A percentile compares a stretch with the other conserved stretches of the same genome.
Evolutionary conservation across 2,113 vertebrate species (phyloP).

Genomic region (Leuciscus idus): DNA sequence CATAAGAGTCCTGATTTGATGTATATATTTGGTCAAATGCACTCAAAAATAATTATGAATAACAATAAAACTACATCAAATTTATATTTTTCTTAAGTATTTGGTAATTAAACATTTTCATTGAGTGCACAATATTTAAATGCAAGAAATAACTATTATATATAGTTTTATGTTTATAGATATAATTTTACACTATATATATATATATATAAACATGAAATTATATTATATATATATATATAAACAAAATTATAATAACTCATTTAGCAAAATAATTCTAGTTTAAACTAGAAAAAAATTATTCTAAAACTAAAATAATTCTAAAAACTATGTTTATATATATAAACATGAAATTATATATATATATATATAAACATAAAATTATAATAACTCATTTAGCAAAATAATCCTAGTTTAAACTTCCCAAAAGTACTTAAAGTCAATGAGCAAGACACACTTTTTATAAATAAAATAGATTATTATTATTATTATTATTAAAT

Average conservation of each 20-base stretch:
- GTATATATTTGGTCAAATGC: no score
- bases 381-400: not conserved
- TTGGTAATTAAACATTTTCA: no score
- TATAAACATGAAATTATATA: not conserved
- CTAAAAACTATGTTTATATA: not conserved
- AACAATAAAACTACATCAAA: no score
- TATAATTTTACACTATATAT: not conserved
- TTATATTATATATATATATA: no score
- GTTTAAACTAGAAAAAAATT: no score
- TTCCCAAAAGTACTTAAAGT: not conserved
- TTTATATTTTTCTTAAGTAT: no score
- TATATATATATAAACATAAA: not conserved
- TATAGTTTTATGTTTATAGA: not conserved
- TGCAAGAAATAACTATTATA: not conserved
- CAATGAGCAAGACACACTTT: constrained; percentile 9
- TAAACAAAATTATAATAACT: no score
- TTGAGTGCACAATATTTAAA: no score
- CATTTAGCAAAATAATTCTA: no score
- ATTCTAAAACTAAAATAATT: no score
- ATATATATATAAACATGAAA: not conserved
- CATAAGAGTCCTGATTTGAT: no score
- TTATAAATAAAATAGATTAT: constrained; percentile 4
- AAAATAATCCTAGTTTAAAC: not conserved
- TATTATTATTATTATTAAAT: not conserved
- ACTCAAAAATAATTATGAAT: no score